Conservation (phyloP, 2,113 vertebrate genomes). For the Scophthalmus maximus region DNA sequence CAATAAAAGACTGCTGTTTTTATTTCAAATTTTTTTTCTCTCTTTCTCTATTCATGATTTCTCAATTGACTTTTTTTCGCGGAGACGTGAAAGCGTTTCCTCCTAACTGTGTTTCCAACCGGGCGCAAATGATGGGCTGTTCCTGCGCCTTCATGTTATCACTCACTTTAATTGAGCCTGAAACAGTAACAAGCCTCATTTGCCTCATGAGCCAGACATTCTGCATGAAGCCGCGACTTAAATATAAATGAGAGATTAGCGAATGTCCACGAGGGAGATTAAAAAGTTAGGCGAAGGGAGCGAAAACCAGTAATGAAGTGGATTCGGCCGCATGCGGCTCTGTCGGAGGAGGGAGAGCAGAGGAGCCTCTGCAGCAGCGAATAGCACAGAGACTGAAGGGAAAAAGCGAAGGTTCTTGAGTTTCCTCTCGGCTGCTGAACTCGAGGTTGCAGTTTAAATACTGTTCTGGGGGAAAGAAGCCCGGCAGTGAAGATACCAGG, state of each 20-base stretch:
- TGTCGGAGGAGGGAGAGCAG: neutral
- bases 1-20: neutral
- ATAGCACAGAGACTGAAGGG: constrained; percentile 21
- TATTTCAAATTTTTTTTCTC: too few species aligned
- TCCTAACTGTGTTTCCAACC: neutral
- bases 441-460: constrained; percentile 54
- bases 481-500: neutral
- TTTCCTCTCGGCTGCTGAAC: constrained; percentile 43
- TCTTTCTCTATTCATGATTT: neutral
- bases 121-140: neutral
- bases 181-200: constrained; percentile 51
- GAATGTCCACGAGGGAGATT: constrained; percentile 56
- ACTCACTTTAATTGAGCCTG: constrained; percentile 41
- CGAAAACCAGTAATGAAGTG: constrained; percentile 13
- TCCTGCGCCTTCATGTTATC: constrained; percentile 15
- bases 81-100: too few species aligned
- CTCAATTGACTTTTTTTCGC: too few species aligned
- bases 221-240: constrained; percentile 56
- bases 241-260: constrained; percentile 71
- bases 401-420: too few species aligned
- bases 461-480: constrained; percentile 26
- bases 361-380: constrained; percentile 27
- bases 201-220: constrained; percentile 35
- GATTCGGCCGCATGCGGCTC: constrained; percentile 17
- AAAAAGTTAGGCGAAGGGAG: constrained; percentile 28